Conservation (phyloP, 2,888 invertebrate species). For the Muscina levida region DNA sequence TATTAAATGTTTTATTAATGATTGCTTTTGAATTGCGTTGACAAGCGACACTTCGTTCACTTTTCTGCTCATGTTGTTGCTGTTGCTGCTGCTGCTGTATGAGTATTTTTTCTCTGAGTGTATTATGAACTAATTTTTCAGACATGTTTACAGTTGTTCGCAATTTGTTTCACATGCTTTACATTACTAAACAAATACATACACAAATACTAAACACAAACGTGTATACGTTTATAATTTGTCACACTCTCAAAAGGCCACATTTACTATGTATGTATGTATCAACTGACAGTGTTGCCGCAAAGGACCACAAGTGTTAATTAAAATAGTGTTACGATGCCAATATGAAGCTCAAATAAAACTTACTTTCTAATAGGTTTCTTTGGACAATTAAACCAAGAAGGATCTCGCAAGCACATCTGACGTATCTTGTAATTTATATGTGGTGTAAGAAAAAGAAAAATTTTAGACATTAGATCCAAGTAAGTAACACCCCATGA, state of each 20-base stretch:
- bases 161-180: conserved; percentile 68
- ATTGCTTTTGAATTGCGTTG: conserved; percentile 77
- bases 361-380: too few species aligned
- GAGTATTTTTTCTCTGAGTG: conserved; percentile 54
- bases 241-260: not conserved
- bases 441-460: too few species aligned
- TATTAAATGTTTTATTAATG: conserved; percentile 74
- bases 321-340: too few species aligned
- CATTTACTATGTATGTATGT: not conserved
- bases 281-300: too few species aligned
- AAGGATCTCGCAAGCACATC: too few species aligned
- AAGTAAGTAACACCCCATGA: too few species aligned
- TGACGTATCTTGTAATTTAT: too few species aligned
- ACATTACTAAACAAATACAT: conserved; percentile 61
- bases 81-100: conserved; percentile 24
- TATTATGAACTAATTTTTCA: conserved; percentile 67
- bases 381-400: too few species aligned
- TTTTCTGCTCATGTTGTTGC: conserved; percentile 43
- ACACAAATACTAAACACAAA: conserved; percentile 55
- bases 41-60: conserved; percentile 68
- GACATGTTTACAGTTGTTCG: conserved; percentile 68
- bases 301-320: too few species aligned
- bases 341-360: too few species aligned
- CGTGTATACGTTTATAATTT: conserved; percentile 31
- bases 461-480: too few species aligned